These are phyloP conservation scores for Ceyx melanurus DNA, from an alignment of 2,113 vertebrate genomes.

Conservation along the genomic window DNA sequence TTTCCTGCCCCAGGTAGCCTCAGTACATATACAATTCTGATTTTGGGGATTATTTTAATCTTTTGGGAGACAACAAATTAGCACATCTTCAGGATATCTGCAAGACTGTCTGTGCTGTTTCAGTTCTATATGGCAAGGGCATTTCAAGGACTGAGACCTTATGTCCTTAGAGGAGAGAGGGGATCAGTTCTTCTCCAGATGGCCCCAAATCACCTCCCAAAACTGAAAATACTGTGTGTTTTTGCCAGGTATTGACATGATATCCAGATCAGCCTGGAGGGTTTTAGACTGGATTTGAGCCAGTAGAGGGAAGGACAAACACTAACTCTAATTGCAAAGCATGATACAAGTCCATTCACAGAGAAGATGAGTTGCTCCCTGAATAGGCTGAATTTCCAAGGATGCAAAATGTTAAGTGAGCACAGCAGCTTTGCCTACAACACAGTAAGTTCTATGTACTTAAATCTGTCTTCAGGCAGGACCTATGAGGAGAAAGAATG, in stretches of 20 bases:
- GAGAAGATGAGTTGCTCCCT: background rate
- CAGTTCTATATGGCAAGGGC: background rate
- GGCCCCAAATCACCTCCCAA: background rate
- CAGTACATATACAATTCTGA: background rate
- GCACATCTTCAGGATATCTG: background rate
- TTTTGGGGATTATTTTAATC: background rate
- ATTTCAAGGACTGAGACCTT: background rate
- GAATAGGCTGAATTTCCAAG: background rate
- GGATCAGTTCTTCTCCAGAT: background rate
- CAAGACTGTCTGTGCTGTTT: background rate
- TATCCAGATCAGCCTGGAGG: background rate
- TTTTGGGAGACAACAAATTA: background rate
- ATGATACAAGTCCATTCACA: background rate
- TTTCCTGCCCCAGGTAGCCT: background rate
- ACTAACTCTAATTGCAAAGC: background rate
- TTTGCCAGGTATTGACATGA: background rate
- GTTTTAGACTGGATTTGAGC: background rate
- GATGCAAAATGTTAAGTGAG: background rate
- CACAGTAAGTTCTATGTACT: background rate
- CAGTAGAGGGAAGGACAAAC: background rate
- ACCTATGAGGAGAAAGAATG: background rate
- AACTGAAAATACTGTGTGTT: background rate
- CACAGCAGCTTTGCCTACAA: background rate
- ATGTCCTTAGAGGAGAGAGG: background rate
- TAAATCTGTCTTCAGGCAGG: background rate